Conservation (phyloP, 2,113 vertebrate species). For the Rhinolophus ferrumequinum region DNA sequence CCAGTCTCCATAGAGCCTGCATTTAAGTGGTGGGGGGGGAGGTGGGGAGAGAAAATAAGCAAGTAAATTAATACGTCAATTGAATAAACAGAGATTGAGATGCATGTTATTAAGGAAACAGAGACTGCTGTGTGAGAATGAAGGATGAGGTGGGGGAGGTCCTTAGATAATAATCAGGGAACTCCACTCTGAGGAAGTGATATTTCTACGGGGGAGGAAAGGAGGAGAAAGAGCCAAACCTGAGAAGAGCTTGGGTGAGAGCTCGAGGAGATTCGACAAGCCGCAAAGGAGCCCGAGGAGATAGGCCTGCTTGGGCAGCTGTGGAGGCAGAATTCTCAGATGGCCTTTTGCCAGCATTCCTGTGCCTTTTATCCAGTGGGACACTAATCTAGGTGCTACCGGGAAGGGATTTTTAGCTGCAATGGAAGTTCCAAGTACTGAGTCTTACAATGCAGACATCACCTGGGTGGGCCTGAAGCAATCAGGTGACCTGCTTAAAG, state of each 20-base stretch:
- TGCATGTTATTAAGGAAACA: not conserved
- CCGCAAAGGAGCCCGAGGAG: accelerated
- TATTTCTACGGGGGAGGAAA: not conserved
- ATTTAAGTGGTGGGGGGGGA: not conserved
- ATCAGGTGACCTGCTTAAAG: not conserved
- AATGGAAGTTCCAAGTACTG: not conserved
- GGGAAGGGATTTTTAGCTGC: not conserved
- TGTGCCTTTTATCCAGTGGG: not conserved
- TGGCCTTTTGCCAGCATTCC: not conserved
- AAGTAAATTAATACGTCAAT: not conserved
- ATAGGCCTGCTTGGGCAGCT: not conserved
- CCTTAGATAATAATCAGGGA: not conserved
- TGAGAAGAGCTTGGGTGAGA: not conserved
- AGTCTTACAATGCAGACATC: not conserved
- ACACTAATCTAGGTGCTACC: not conserved
- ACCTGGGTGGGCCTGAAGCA: not conserved
- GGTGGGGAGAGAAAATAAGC: not conserved
- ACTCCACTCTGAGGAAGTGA: not conserved
- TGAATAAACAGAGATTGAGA: not conserved
- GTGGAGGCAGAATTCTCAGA: not conserved
- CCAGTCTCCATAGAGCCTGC: not conserved
- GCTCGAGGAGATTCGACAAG: not conserved
- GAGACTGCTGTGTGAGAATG: not conserved
- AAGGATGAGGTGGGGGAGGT: not conserved
- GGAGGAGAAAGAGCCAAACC: not conserved